A percentile compares a stretch with the other conserved stretches of the same genome.
These are phyloP conservation scores for Podabrus alpinus DNA, from an alignment of 2,888 invertebrate genomes.

Conservation along the genomic window DNA sequence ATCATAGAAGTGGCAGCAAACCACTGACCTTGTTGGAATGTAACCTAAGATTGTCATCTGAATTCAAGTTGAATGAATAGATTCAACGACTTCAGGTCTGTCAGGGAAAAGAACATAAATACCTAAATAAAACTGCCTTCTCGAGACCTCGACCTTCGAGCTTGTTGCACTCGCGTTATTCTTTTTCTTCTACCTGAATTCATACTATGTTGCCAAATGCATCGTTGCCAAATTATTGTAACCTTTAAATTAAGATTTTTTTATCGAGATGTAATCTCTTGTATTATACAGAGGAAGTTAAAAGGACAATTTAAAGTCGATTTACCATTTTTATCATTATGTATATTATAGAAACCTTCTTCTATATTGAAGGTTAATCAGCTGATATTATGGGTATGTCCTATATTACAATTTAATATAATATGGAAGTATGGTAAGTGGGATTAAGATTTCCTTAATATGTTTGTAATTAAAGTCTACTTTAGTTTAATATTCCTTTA, in stretches of 20 bases:
- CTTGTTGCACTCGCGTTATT: constrained; percentile 28
- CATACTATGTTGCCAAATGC: constrained; percentile 21
- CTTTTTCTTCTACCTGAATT: constrained; percentile 26
- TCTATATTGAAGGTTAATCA: neutral
- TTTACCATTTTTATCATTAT: neutral
- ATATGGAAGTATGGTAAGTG: neutral
- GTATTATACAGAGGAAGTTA: neutral
- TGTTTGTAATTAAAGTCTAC: neutral
- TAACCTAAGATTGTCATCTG: constrained; percentile 43
- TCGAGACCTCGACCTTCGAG: constrained; percentile 29
- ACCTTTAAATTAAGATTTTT: neutral
- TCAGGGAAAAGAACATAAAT: constrained; percentile 35
- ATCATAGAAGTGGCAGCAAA: constrained; percentile 21
- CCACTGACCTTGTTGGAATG: constrained; percentile 41
- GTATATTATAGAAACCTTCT: neutral
- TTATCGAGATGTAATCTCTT: neutral
- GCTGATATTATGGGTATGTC: neutral
- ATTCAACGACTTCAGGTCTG: constrained; percentile 39
- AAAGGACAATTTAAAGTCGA: neutral
- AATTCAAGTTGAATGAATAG: constrained; percentile 42
- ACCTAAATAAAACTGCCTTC: constrained; percentile 28
- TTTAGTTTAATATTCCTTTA: neutral
- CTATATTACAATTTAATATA: neutral
- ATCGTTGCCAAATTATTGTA: constrained; percentile 10
- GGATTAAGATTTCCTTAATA: neutral